Evolutionary conservation across 2,113 vertebrate species (phyloP), one percentile per base, ranked within the genome.

Genomic region (Suricata suricatta): DNA sequence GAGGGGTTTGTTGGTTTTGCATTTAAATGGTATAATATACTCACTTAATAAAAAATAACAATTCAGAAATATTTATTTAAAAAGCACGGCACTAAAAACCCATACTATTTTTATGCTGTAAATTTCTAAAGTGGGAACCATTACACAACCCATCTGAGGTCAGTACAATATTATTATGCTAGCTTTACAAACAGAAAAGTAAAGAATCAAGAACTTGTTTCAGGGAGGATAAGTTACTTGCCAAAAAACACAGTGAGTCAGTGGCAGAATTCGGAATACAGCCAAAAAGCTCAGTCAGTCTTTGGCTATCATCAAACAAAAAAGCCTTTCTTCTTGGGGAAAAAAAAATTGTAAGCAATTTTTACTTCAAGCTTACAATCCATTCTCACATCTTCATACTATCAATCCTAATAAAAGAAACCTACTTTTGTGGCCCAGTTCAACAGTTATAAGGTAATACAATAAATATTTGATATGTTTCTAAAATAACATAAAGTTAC

Each of bases 181-280:
- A 98, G 97, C 97, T 98, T 97, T 89, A 96, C 90, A 97, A 97
- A 97, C 94, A 98, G 96, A 96, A 86, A 98, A 98, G 93, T 97
- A 96, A 97, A 98, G 97, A 98, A 98, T 98, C 95, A 96, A 98
- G 96, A 97, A 98, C 98, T 98, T 98, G 98, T 98, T 98, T 98
- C 97, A 97, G 95, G 64, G 97, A 96, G 92, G 79, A 44, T 93
- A 96, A 95, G 91, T 96, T 82, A 96, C 95, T 98, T 98, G 98
- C 98, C 98, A 98, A 98, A 98, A 97, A 97, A 96, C 96, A 98
- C 98, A 98, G 97, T 97, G 98, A 98, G 97, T 98, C 98, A 98
- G 97, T 98, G 93, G 97, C 94, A 97, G 97, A 97, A 95, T 94
- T 98, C 95, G 95, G 97, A 98, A 96, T 71, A 95, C 85, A 81